Evolutionary conservation across 1,140 invertebrate genomes (phyloP), one percentile per base, ranked within the genome.

Genomic region (Zaprionus nigranus): DNA sequence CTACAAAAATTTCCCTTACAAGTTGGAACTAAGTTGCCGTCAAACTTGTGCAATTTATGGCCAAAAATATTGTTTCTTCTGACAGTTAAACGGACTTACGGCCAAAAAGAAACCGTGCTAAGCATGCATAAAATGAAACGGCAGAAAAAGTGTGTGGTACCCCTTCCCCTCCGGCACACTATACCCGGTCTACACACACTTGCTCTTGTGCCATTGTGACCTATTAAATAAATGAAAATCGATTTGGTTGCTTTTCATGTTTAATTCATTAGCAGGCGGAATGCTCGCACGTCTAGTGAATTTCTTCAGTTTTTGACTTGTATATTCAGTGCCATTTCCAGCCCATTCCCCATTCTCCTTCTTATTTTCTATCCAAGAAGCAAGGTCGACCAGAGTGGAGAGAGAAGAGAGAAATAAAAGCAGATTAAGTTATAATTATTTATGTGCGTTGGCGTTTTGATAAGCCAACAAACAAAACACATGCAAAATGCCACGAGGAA

Each of bases 221-320:
- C 71, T 56, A 74, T 68, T 68, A 68, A 74, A 68, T 13, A 68
- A 69, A 75, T 75, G 40, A 69, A 75, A 69, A 75, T 75, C 66
- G 72, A 75, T 75, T 75, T 70, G 51, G 66, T 43, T n/a, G 53
- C 40, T 69, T 75, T 75, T 75, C 66, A 69, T 69, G 66, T 69
- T 70, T 75, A 69, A 75, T 75, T 75, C 72, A 75, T 69, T 69
- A 75, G 59, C 59, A 49, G 17, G 13, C 66, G 20, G n/a, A 66
- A 60, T 24, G 57, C 36, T 46, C 36, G 58, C 36, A 60, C 56
- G 36, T 13, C 38, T 61, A 62, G 28, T 56, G 57, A 43, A 74
- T 61, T 62, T 11, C 46, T 46, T 30, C 34, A 53, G 24, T 24
- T 53, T 30, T 63, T 3, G 2, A 46, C 7, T n/a, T 17, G 30